phyloP scores from a whole-genome alignment of 2,113 vertebrate genomes.

The Lagopus muta region DNA sequence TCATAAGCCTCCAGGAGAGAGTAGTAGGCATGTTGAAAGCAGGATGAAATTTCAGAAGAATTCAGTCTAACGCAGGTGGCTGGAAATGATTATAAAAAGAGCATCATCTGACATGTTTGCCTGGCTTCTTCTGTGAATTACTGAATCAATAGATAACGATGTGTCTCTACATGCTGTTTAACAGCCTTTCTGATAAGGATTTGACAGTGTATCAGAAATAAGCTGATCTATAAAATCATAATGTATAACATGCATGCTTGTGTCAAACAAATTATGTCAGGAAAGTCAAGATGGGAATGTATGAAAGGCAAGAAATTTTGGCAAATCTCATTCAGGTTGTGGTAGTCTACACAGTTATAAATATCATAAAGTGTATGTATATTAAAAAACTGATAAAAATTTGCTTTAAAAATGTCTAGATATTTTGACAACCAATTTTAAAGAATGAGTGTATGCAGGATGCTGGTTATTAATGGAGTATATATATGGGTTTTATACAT shows the following conservation, averaged over 20 bases:
- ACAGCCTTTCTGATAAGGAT: not conserved
- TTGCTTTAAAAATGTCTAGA: not conserved
- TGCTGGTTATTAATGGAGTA: not conserved
- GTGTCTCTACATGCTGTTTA: not conserved
- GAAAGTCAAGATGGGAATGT: not conserved
- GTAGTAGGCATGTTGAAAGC: not conserved
- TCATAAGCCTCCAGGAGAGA: not conserved
- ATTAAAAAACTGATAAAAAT: not conserved
- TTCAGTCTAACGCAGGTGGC: not conserved
- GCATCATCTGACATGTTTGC: not conserved
- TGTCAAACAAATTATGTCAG: not conserved
- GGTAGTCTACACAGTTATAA: not conserved
- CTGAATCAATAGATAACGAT: not conserved
- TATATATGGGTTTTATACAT: rapidly evolving
- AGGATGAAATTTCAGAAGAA: not conserved
- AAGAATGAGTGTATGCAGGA: not conserved
- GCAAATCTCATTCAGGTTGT: not conserved
- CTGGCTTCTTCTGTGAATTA: not conserved
- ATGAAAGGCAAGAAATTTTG: not conserved
- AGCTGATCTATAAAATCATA: not conserved
- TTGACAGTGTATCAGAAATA: rapidly evolving
- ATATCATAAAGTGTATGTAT: not conserved
- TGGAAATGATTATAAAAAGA: not conserved
- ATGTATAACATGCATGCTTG: not conserved
- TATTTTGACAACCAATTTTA: not conserved